Evolutionary conservation across 2,113 vertebrate genomes (phyloP).

Genomic region (Brachypodius melanocephalos): DNA sequence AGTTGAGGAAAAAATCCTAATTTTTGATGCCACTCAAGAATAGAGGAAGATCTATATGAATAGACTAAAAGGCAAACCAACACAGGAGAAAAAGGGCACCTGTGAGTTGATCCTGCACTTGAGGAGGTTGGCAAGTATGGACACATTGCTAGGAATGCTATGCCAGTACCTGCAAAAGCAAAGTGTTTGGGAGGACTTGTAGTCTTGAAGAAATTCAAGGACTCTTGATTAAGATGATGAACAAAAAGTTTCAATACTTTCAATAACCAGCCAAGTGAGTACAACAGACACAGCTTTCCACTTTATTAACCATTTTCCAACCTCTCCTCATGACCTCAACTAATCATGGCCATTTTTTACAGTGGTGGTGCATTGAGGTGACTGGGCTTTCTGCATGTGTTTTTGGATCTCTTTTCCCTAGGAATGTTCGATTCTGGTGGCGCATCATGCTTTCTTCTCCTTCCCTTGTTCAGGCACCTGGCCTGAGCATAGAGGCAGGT

Average conservation of each 20-base stretch:
- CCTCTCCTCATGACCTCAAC: neutral
- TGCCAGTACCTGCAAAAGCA: neutral
- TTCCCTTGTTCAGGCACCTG: rapidly evolving
- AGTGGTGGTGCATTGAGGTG: neutral
- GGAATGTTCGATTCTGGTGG: neutral
- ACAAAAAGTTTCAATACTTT: neutral
- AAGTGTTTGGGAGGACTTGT: neutral
- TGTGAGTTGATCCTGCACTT: neutral
- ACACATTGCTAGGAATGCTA: neutral
- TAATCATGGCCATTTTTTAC: neutral
- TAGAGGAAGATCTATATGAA: neutral
- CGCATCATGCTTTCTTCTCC: neutral
- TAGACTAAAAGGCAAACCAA: neutral
- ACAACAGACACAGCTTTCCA: neutral
- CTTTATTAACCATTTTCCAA: neutral
- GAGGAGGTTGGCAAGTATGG: neutral
- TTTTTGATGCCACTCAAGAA: neutral
- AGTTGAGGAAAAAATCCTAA: neutral
- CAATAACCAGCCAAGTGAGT: neutral
- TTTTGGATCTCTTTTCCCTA: neutral
- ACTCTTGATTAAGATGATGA: neutral
- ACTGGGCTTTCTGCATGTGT: neutral
- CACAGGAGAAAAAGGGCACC: neutral
- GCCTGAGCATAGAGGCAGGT: neutral
- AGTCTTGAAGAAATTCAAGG: neutral